Evolutionary conservation across 2,113 vertebrate species (phyloP).

Genomic region (Chrysochloris asiatica): DNA sequence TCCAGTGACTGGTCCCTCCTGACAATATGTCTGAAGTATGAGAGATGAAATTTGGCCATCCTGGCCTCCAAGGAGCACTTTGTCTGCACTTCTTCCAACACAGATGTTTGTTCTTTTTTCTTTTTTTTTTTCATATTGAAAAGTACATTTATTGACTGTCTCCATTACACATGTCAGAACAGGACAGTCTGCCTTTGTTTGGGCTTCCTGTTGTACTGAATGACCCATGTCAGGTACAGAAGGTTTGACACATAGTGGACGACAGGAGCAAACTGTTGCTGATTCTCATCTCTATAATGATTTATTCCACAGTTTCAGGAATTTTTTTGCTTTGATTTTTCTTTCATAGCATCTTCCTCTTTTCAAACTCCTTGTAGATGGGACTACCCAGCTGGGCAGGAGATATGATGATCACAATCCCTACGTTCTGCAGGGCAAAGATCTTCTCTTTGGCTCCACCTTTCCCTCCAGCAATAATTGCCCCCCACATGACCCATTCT

Average conservation of each 20-base stretch:
- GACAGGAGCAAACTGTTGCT: constrained; percentile 47
- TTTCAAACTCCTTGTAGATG: constrained; percentile 87
- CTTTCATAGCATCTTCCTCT: constrained; percentile 86
- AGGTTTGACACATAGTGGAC: constrained; percentile 66
- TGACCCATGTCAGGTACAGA: constrained; percentile 36
- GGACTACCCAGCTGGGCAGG: too few relatives aligned
- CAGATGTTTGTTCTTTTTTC: too few relatives aligned
- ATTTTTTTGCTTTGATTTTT: neutral
- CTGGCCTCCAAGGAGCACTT: too few relatives aligned
- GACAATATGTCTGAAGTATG: too few relatives aligned
- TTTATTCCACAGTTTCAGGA: constrained; percentile 51
- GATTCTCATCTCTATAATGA: constrained; percentile 46
- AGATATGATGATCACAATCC: too few relatives aligned
- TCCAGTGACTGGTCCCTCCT: too few relatives aligned
- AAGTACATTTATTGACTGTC: constrained; percentile 84
- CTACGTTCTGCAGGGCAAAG: too few relatives aligned
- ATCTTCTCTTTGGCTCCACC: too few relatives aligned
- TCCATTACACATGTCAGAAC: constrained; percentile 75
- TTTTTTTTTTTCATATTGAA: constrained; percentile 69
- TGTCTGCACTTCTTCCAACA: too few relatives aligned
- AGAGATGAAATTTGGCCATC: too few relatives aligned
- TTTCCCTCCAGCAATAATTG: too few relatives aligned
- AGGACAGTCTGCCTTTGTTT: constrained; percentile 60
- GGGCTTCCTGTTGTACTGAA: constrained; percentile 71
- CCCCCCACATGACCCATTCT: too few relatives aligned